These are phyloP conservation scores for Lysandra coridon DNA, from an alignment of 2,888 invertebrate genomes.

Conservation along the genomic window DNA sequence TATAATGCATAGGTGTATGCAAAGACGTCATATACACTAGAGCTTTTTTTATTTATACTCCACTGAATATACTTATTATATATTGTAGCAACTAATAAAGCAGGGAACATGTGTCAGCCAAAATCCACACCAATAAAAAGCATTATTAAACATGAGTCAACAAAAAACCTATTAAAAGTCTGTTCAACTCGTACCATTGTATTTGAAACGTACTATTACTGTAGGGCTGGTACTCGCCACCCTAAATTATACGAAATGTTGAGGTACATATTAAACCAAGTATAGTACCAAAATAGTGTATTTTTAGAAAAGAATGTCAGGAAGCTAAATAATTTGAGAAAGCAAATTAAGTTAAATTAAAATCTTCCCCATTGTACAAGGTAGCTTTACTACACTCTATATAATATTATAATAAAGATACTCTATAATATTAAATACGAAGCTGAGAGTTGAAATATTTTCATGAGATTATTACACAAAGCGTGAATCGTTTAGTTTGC, in stretches of 20 bases:
- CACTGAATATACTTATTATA: not conserved
- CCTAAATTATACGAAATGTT: not conserved
- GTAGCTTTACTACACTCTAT: not conserved
- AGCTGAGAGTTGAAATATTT: not conserved
- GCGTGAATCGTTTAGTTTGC: slow-evolving; percentile 14
- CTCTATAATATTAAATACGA: not conserved
- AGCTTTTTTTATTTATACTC: not conserved
- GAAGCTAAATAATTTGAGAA: not conserved
- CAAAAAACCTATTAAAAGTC: slow-evolving; percentile 36
- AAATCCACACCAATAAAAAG: slow-evolving; percentile 21
- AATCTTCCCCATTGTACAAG: not conserved
- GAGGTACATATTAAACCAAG: not conserved
- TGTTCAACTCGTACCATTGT: slow-evolving; percentile 32
- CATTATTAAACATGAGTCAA: slow-evolving; percentile 30
- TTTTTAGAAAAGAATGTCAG: not conserved
- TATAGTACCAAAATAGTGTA: not conserved
- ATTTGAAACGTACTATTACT: not conserved
- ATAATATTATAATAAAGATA: not conserved
- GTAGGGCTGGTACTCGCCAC: not conserved
- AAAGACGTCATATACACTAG: not conserved
- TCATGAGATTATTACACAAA: slow-evolving; percentile 9
- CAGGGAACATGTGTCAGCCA: slow-evolving; percentile 5
- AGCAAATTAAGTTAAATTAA: not conserved
- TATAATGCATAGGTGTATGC: too few species aligned
- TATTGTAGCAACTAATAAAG: slow-evolving; percentile 4